Evolutionary conservation across 2,113 vertebrate genomes (phyloP), one percentile per base, ranked within the genome.

Genomic region (Perca fluviatilis): DNA sequence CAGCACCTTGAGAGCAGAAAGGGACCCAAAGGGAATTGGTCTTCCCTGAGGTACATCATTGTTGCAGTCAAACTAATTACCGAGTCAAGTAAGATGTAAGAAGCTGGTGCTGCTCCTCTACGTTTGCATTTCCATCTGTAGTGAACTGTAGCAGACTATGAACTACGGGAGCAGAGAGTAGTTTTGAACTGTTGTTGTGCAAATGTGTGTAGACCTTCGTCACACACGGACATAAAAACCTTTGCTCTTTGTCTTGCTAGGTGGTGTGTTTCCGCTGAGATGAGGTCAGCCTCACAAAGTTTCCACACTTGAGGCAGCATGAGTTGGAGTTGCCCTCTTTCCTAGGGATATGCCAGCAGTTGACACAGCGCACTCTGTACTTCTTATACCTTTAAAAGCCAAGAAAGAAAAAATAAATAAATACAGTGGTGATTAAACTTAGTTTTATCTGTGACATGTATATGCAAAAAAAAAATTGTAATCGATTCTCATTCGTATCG

Each of bases 321-420:
- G 91, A 94, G 88, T 83, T 95, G 14, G 94, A 94, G 80, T 96
- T 97, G 18, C 96, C 93, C 19, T 95, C 96, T 85, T 97, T 97
- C 90, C 95, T 95, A 2, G 97, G 97, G 64, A 98, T 97, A 77
- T 96, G 94, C 97, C 97, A 98, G 83, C 97, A 98, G 64, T 89
- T 92, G 54, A 92, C 92, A 78, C 97, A 98, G 5, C 96, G 96
- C 66, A 96, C 94, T 33, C 96, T 94, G 36, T 98, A 98, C 84
- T 98, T 98, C 93, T 97, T 98, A 87, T 97, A 98, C 95, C 97
- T 98, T 91, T 2, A 74, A 72, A 61, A 25, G 16, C 36, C 6
- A 40, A 61, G 33, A 86, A 12, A 68, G 5, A 54, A 47, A 67
- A 46, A 27, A 33, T n/a, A n/a, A n/a, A n/a, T n/a, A 43, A 71